phyloP scores from a whole-genome alignment of 2,113 vertebrate species.

The Lagenorhynchus albirostris region DNA sequence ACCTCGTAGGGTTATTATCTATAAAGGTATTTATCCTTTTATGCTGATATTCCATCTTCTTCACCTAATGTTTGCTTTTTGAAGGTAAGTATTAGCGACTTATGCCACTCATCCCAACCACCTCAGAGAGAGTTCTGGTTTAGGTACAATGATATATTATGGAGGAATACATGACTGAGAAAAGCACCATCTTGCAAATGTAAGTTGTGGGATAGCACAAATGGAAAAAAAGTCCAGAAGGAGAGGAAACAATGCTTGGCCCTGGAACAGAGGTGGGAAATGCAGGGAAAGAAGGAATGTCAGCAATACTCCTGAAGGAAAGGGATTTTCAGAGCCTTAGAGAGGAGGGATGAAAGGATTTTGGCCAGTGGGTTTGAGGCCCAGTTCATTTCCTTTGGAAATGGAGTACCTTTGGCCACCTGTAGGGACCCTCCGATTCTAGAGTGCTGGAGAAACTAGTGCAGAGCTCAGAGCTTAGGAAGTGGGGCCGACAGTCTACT shows the following conservation, averaged over 20 bases:
- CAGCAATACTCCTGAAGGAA: neutral
- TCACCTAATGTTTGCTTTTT: neutral
- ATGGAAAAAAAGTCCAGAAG: neutral
- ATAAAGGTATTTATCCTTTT: neutral
- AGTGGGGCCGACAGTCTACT: neutral
- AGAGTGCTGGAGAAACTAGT: neutral
- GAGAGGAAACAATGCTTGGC: neutral
- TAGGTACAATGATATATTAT: neutral
- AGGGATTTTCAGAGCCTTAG: neutral
- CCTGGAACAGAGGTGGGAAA: neutral
- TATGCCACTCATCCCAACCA: neutral
- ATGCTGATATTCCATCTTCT: neutral
- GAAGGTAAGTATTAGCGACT: neutral
- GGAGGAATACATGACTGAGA: neutral
- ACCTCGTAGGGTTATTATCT: neutral
- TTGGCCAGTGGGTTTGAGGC: neutral
- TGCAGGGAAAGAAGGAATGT: fast-evolving
- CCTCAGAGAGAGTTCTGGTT: neutral
- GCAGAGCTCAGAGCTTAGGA: neutral
- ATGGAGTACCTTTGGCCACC: neutral
- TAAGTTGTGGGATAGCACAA: neutral
- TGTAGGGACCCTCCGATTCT: neutral
- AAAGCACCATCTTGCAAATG: neutral
- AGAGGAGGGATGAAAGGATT: neutral
- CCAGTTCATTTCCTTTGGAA: neutral